These are phyloP conservation scores for Paracanthobrama guichenoti DNA, from an alignment of 2,113 vertebrate genomes.

Conservation along the genomic window DNA sequence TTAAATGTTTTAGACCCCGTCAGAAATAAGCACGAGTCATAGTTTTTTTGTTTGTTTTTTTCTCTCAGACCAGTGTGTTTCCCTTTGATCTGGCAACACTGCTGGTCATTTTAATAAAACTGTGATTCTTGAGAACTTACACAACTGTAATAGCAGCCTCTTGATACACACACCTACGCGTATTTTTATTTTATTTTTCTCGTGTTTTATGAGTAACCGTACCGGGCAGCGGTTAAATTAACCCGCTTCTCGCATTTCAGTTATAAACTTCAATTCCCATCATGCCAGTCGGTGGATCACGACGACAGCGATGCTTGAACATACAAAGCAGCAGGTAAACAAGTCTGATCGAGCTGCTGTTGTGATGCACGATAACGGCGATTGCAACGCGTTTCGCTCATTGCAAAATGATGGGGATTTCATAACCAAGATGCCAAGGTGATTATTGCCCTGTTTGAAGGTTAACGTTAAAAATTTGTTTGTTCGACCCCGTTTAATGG, in stretches of 20 bases:
- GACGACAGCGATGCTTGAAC: not conserved
- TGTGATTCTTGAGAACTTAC: not conserved
- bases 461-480: not conserved
- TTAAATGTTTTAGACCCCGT: not conserved
- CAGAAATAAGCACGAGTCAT: too few relatives aligned
- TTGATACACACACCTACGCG: too few relatives aligned
- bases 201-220: not conserved
- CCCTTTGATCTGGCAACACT: not conserved
- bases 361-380: conserved; percentile 1
- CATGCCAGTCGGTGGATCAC: conserved; percentile 13
- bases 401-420: not conserved
- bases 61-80: not conserved
- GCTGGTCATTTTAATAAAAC: not conserved
- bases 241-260: not conserved
- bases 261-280: conserved; percentile 53
- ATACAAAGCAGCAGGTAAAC: conserved; percentile 73
- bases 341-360: conserved; percentile 64
- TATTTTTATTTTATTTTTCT: not conserved
- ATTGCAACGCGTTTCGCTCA: not conserved
- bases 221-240: not conserved
- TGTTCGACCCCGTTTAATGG: not conserved
- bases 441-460: not conserved
- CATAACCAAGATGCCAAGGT: not conserved
- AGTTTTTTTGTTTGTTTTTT: too few relatives aligned
- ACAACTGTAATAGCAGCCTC: too few relatives aligned